Percentiles rank a stretch among this genome's conserved stretches.
phyloP scores from a whole-genome alignment of 2,888 invertebrate species.

The Molanna angustata region DNA sequence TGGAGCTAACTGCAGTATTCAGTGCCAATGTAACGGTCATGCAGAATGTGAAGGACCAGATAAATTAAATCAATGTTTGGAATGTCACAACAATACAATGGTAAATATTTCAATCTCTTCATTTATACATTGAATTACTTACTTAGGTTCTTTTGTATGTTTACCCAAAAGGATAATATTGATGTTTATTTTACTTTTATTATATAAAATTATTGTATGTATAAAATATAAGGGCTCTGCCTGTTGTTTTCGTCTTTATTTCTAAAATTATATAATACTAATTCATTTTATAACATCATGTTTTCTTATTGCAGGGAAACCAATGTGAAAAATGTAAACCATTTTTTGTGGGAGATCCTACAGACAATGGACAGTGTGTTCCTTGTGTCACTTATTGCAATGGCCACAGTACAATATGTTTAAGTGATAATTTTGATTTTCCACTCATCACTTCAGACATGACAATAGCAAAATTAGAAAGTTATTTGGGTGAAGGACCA shows the following conservation, averaged over 20 bases:
- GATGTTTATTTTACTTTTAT: no score
- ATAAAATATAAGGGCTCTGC: no score
- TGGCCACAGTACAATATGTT: constrained; percentile 81
- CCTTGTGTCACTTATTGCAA: constrained; percentile 88
- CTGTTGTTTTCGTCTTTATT: no score
- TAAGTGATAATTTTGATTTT: constrained; percentile 55
- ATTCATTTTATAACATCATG: no score
- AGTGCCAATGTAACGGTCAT: constrained; percentile 94
- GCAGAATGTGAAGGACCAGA: constrained; percentile 88
- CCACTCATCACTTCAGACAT: constrained; percentile 48
- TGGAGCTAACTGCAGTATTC: constrained; percentile 89
- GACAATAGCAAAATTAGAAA: constrained; percentile 56
- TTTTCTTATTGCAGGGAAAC: constrained; percentile 59
- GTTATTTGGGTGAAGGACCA: constrained; percentile 66
- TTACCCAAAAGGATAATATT: no score
- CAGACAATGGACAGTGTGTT: constrained; percentile 80
- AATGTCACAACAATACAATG: constrained; percentile 91
- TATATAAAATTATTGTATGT: no score
- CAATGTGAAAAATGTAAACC: constrained; percentile 90
- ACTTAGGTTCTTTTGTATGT: no score
- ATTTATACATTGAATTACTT: no score
- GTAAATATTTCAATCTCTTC: constrained; percentile 47
- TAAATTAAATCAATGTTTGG: constrained; percentile 73
- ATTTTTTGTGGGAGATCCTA: constrained; percentile 88
- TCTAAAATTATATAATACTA: no score